Evolutionary conservation across 2,888 invertebrate genomes (phyloP).

Genomic region (Trissonchulus latispiculum): DNA sequence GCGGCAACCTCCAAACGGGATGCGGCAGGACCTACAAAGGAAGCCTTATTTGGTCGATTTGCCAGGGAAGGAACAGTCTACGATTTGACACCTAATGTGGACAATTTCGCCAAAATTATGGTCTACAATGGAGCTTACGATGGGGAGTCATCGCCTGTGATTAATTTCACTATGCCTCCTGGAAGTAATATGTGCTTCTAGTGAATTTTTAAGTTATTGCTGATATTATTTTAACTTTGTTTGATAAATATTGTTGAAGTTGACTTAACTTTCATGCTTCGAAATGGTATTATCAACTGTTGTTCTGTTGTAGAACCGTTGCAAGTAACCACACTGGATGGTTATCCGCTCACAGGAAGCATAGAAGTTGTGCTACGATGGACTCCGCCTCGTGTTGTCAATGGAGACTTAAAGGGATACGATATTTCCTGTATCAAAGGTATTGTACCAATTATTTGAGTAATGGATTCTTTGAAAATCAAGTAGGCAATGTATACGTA

Average conservation of each 20-base stretch:
- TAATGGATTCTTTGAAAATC: too few relatives aligned
- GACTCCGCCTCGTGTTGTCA: conserved; percentile 79
- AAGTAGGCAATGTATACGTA: too few relatives aligned
- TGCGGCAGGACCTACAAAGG: neutral
- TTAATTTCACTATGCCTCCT: conserved; percentile 77
- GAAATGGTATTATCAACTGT: too few relatives aligned
- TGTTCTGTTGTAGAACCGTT: conserved; percentile 65
- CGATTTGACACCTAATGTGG: conserved; percentile 70
- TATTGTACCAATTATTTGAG: too few relatives aligned
- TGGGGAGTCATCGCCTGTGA: conserved; percentile 73
- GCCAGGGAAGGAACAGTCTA: conserved; percentile 63
- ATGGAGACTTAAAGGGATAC: conserved; percentile 83
- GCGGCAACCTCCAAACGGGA: neutral
- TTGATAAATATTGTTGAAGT: too few relatives aligned
- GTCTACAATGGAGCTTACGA: conserved; percentile 81
- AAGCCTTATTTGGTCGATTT: conserved; percentile 53
- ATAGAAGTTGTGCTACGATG: conserved; percentile 76
- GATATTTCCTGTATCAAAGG: conserved; percentile 71
- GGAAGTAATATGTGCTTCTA: conserved; percentile 54
- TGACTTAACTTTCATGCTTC: too few relatives aligned
- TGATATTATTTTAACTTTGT: too few relatives aligned
- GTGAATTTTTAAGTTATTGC: too few relatives aligned
- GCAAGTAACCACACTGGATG: conserved; percentile 68
- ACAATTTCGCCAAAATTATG: conserved; percentile 74
- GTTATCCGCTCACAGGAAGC: conserved; percentile 65